These are phyloP conservation scores for Lepidocyrtoides sp. DNA, from an alignment of 2,888 invertebrate genomes.

Conservation along the genomic window DNA sequence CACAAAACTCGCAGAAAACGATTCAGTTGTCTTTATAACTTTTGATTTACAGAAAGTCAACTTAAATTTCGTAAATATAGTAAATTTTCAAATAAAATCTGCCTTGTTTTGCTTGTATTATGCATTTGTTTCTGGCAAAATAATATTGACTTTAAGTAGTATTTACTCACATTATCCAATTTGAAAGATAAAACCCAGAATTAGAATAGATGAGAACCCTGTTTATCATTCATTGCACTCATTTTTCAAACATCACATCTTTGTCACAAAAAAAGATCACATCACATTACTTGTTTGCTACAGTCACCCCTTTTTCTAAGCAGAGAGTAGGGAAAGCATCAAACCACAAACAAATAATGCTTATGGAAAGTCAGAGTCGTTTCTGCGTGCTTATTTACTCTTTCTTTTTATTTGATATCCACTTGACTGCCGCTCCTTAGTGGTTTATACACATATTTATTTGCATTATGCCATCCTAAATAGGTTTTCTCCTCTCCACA, in stretches of 20 bases:
- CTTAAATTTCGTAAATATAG: too few relatives aligned
- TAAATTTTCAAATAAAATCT: too few relatives aligned
- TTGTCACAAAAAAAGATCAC: not conserved
- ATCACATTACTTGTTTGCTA: not conserved
- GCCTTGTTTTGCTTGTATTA: too few relatives aligned
- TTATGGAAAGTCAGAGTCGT: not conserved
- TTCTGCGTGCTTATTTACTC: constrained; percentile 17
- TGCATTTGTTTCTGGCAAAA: too few relatives aligned
- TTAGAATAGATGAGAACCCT: constrained; percentile 20
- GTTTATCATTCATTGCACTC: not conserved
- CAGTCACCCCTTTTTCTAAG: not conserved
- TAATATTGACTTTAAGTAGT: constrained; percentile 3
- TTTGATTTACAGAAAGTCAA: too few relatives aligned
- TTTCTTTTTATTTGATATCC: constrained; percentile 42
- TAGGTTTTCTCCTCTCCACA: constrained; percentile 32
- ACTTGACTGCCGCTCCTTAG: constrained; percentile 29
- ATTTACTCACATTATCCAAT: not conserved
- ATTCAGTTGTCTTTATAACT: too few relatives aligned
- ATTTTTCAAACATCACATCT: not conserved
- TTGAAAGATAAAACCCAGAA: constrained; percentile 19
- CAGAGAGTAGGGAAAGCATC: not conserved
- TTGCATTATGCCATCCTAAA: constrained; percentile 28
- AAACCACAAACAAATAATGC: constrained; percentile 25
- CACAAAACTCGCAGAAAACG: too few relatives aligned
- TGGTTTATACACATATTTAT: constrained; percentile 38